Evolutionary conservation across 2,888 invertebrate genomes (phyloP).

Genomic region (Tetranychus truncatus): DNA sequence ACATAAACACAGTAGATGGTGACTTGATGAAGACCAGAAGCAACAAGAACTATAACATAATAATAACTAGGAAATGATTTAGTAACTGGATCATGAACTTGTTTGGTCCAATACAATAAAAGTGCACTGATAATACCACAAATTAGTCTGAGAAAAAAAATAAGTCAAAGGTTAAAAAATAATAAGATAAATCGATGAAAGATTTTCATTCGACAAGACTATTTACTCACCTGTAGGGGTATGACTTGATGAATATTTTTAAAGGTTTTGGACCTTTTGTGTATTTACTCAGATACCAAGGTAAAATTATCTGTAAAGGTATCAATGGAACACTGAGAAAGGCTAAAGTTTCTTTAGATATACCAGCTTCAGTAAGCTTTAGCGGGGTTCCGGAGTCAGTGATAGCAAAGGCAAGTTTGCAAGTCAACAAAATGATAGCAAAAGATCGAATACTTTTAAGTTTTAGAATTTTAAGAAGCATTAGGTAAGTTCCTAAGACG

Average conservation of each 20-base stretch:
- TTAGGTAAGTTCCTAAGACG: slow-evolving; percentile 54
- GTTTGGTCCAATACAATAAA: slow-evolving; percentile 68
- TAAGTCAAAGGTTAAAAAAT: background rate
- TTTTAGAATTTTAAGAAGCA: slow-evolving; percentile 60
- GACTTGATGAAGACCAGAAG: slow-evolving; percentile 81
- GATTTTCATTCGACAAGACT: background rate
- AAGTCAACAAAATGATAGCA: slow-evolving; percentile 62
- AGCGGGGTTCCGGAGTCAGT: slow-evolving; percentile 83
- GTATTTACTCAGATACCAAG: slow-evolving; percentile 60
- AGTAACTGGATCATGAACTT: slow-evolving; percentile 34
- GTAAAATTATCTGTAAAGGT: slow-evolving; percentile 79
- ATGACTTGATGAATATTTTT: slow-evolving; percentile 66
- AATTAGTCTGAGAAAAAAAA: slow-evolving; percentile 43
- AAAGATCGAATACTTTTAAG: slow-evolving; percentile 61
- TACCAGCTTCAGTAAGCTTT: slow-evolving; percentile 85
- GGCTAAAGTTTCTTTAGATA: slow-evolving; percentile 83
- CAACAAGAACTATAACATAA: slow-evolving; percentile 51
- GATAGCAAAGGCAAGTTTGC: slow-evolving; percentile 87
- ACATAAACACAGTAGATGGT: slow-evolving; percentile 92
- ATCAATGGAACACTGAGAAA: slow-evolving; percentile 78
- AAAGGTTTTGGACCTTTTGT: slow-evolving; percentile 75
- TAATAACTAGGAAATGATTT: slow-evolving; percentile 47
- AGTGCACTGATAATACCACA: slow-evolving; percentile 65
- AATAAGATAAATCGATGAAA: slow-evolving; percentile 12
- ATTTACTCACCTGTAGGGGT: slow-evolving; percentile 48